Evolutionary conservation across 1,140 invertebrate genomes (phyloP).

Genomic region (Leguminivora glycinivorella): DNA sequence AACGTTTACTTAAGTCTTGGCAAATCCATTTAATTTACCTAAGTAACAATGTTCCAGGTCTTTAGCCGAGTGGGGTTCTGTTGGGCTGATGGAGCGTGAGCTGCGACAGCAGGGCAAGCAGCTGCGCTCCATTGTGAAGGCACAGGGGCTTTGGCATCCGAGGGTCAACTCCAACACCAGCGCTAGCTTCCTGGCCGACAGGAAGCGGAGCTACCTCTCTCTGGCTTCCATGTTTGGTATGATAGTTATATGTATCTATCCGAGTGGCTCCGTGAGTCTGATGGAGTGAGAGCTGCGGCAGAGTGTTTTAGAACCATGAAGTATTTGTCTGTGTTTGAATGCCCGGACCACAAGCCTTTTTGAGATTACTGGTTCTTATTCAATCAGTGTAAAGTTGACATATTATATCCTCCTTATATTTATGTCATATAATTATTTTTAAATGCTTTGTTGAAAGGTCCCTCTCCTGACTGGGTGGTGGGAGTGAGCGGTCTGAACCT

Average conservation of each 20-base stretch:
- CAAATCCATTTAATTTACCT: no score
- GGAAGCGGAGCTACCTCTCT: slow-evolving; percentile 93
- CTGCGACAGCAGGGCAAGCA: slow-evolving; percentile 89
- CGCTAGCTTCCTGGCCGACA: slow-evolving; percentile 92
- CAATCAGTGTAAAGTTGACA: no score
- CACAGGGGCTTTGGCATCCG: slow-evolving; percentile 95
- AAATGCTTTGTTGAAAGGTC: slow-evolving; percentile 69
- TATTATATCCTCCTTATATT: no score
- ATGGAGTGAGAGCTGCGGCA: no score
- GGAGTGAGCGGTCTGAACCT: slow-evolving; percentile 95
- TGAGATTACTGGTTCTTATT: no score
- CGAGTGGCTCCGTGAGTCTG: no score
- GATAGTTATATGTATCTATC: no score
- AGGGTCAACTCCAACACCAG: slow-evolving; percentile 93
- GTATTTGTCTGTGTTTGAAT: no score
- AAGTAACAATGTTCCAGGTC: slow-evolving; percentile 68
- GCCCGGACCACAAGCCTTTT: no score
- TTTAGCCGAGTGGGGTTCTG: slow-evolving; percentile 96
- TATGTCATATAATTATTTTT: background rate
- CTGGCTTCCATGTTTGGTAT: slow-evolving; percentile 94
- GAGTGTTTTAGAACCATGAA: no score
- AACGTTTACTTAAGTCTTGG: no score
- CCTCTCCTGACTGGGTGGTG: slow-evolving; percentile 99
- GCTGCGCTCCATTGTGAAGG: slow-evolving; percentile 96
- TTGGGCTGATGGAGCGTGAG: slow-evolving; percentile 94